Percentiles rank a stretch among this genome's conserved stretches.
Evolutionary conservation across 2,888 invertebrate genomes (phyloP).

Genomic region (Chesias legatella): DNA sequence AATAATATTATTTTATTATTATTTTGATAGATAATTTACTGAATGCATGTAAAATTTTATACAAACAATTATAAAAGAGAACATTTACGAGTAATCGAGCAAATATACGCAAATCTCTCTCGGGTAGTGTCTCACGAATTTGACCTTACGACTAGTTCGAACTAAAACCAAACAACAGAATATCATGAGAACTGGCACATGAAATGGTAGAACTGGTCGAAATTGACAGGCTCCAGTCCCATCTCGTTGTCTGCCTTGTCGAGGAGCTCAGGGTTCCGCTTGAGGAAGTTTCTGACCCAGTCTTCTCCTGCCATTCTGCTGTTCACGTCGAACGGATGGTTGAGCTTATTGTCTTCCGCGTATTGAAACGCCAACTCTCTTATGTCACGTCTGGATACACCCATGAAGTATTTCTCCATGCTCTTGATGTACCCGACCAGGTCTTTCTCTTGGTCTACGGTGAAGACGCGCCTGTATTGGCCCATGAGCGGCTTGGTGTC

Average conservation of each 20-base stretch:
- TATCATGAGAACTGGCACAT: constrained; percentile 75
- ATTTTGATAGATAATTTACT: no score
- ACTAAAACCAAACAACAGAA: constrained; percentile 34
- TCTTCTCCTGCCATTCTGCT: constrained; percentile 74
- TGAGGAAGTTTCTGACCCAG: constrained; percentile 75
- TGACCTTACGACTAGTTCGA: constrained; percentile 43
- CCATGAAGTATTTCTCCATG: constrained; percentile 75
- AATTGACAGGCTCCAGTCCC: constrained; percentile 70
- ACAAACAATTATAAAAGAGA: constrained; percentile 34
- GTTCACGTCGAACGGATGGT: constrained; percentile 72
- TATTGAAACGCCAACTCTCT: constrained; percentile 75
- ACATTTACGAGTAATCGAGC: constrained; percentile 28
- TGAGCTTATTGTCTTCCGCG: constrained; percentile 67
- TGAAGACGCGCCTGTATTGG: constrained; percentile 71
- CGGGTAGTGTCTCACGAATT: constrained; percentile 45
- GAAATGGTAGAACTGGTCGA: constrained; percentile 75
- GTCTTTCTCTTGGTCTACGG: constrained; percentile 72
- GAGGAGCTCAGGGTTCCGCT: constrained; percentile 67
- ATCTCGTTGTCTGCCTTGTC: constrained; percentile 61
- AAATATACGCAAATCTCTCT: constrained; percentile 41
- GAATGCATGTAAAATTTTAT: no score
- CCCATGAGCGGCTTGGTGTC: constrained; percentile 73
- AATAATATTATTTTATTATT: no score
- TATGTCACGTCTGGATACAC: constrained; percentile 70
- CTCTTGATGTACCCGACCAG: constrained; percentile 74